These are phyloP conservation scores for Stegodyphus mimosarum DNA, from an alignment of 1,140 invertebrate species.

Conservation along the genomic window DNA sequence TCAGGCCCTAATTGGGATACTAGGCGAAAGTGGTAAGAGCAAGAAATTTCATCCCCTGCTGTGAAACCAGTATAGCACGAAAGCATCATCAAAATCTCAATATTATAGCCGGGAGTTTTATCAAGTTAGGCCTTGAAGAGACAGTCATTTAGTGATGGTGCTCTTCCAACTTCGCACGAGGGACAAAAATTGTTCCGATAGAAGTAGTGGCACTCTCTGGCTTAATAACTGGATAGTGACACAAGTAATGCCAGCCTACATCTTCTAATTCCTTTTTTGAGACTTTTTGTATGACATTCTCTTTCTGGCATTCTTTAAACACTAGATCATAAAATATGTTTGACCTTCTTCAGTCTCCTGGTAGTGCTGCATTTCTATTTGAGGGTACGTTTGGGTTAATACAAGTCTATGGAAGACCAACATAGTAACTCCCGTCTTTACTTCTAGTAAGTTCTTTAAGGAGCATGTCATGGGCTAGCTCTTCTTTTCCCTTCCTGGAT, in stretches of 20 bases:
- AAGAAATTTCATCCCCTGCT: too few relatives aligned
- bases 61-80: too few relatives aligned
- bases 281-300: not conserved
- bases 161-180: slow-evolving; percentile 58
- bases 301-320: not conserved
- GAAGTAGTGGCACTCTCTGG: slow-evolving; percentile 44
- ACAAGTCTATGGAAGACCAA: not conserved
- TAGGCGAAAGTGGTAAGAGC: too few relatives aligned
- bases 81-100: slow-evolving; percentile 22
- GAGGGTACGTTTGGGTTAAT: not conserved
- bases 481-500: not conserved
- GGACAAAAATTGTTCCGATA: slow-evolving; percentile 63
- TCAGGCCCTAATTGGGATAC: too few relatives aligned
- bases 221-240: not conserved
- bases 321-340: not conserved
- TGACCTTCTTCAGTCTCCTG: not conserved
- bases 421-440: not conserved
- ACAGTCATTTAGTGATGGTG: slow-evolving; percentile 20
- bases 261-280: slow-evolving; percentile 1
- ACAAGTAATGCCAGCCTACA: not conserved
- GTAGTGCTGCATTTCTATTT: not conserved
- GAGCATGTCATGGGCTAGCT: not conserved
- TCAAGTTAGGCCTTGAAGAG: slow-evolving; percentile 6
- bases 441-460: not conserved
- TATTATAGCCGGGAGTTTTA: not conserved